Conservation (phyloP, 2,888 invertebrate genomes). For the Drosophila anceps region DNA sequence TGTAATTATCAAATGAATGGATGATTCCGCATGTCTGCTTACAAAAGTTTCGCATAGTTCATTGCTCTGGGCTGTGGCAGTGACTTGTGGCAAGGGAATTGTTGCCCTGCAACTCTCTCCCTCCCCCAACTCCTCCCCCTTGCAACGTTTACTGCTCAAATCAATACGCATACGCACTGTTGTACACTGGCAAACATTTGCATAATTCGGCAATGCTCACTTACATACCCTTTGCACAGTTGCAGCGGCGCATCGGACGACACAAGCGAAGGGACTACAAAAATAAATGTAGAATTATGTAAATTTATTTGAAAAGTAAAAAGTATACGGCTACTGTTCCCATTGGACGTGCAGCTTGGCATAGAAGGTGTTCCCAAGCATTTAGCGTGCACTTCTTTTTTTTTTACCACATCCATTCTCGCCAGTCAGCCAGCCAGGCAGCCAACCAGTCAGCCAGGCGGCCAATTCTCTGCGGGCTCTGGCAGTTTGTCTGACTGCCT, state of each 20-base stretch:
- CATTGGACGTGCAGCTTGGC: slow-evolving; percentile 30
- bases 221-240: slow-evolving; percentile 51
- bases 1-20: slow-evolving; percentile 33
- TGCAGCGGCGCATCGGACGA: slow-evolving; percentile 32
- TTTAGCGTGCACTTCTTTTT: slow-evolving; percentile 49
- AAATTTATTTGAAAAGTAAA: slow-evolving; percentile 64
- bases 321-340: slow-evolving; percentile 36
- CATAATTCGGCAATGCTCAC: slow-evolving; percentile 76
- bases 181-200: slow-evolving; percentile 62
- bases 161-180: slow-evolving; percentile 72
- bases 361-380: slow-evolving; percentile 66
- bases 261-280: slow-evolving; percentile 25
- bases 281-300: slow-evolving; percentile 44
- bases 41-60: slow-evolving; percentile 38
- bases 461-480: slow-evolving; percentile 25
- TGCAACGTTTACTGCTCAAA: slow-evolving; percentile 32
- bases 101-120: neutral
- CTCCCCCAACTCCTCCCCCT: too few relatives aligned
- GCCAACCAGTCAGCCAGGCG: neutral
- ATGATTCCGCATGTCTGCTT: slow-evolving; percentile 31
- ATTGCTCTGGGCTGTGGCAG: slow-evolving; percentile 22
- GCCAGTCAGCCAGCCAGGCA: neutral
- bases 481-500: slow-evolving; percentile 38
- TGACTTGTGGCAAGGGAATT: slow-evolving; percentile 2
- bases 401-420: slow-evolving; percentile 9